phyloP scores from a whole-genome alignment of 2,888 invertebrate genomes.

The Glaucopsyche alexis region DNA sequence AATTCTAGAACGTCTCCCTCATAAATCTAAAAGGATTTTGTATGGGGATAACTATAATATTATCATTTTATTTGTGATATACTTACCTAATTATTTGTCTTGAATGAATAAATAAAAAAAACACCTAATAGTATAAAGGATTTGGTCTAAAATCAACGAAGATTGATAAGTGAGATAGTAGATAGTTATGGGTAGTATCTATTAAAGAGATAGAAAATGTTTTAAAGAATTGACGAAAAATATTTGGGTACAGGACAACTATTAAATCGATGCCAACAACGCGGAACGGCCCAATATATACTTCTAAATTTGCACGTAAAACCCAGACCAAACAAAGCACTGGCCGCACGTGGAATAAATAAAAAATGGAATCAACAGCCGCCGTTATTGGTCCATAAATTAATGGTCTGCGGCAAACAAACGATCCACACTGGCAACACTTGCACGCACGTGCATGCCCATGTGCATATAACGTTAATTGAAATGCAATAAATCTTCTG shows the following conservation, averaged over 20 bases:
- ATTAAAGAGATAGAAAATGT: not conserved
- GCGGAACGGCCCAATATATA: not conserved
- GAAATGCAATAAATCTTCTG: constrained; percentile 19
- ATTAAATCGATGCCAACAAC: not conserved
- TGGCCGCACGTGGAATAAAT: constrained; percentile 43
- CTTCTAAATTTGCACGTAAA: constrained; percentile 18
- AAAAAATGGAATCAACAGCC: constrained; percentile 47
- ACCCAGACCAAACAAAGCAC: constrained; percentile 32
- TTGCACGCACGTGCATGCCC: constrained; percentile 40
- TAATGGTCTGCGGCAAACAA: constrained; percentile 54
- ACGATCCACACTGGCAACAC: constrained; percentile 44
- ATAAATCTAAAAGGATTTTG: too few species aligned
- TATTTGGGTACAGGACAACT: not conserved
- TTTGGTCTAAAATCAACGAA: not conserved
- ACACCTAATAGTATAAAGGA: not conserved
- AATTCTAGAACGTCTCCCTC: too few species aligned
- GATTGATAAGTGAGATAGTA: not conserved
- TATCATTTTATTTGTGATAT: too few species aligned
- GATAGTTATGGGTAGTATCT: too few species aligned
- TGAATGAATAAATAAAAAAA: too few species aligned
- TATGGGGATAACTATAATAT: too few species aligned
- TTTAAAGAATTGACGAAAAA: not conserved
- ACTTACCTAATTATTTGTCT: too few species aligned
- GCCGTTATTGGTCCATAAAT: constrained; percentile 55
- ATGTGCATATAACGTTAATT: constrained; percentile 24